Evolutionary conservation across 2,888 invertebrate species (phyloP).

Genomic region (Eristalinus sepulchralis): DNA sequence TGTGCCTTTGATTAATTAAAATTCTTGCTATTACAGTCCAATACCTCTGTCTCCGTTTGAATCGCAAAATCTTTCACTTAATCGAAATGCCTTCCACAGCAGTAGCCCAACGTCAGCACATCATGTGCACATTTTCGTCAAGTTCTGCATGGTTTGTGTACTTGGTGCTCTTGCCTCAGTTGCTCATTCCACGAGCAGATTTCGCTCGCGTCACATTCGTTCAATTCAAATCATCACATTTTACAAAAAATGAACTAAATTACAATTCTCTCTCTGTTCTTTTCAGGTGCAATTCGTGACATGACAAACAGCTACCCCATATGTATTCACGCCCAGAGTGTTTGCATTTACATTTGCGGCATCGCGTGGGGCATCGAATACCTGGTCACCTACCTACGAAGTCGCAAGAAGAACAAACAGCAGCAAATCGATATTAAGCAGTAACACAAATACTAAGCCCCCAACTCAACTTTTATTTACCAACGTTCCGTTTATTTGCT

Average conservation of each 20-base stretch:
- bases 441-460: slow-evolving; percentile 53
- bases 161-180: no score
- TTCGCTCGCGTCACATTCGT: background rate
- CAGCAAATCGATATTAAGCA: slow-evolving; percentile 59
- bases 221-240: background rate
- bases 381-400: slow-evolving; percentile 74
- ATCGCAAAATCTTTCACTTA: no score
- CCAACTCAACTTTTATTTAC: background rate
- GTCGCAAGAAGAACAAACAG: slow-evolving; percentile 72
- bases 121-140: no score
- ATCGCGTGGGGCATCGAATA: slow-evolving; percentile 86
- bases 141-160: no score
- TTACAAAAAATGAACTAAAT: slow-evolving; percentile 4
- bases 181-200: no score
- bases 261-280: slow-evolving; percentile 28
- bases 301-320: slow-evolving; percentile 85
- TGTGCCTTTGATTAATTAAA: no score
- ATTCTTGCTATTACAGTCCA: no score
- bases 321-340: slow-evolving; percentile 88
- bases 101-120: no score
- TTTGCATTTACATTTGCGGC: slow-evolving; percentile 86
- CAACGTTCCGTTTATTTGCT: background rate
- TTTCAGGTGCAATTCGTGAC: slow-evolving; percentile 87
- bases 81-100: no score
- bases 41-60: no score